Base-by-base conservation (phyloP, 2,113 vertebrate species). In the Grus americana region DNA sequence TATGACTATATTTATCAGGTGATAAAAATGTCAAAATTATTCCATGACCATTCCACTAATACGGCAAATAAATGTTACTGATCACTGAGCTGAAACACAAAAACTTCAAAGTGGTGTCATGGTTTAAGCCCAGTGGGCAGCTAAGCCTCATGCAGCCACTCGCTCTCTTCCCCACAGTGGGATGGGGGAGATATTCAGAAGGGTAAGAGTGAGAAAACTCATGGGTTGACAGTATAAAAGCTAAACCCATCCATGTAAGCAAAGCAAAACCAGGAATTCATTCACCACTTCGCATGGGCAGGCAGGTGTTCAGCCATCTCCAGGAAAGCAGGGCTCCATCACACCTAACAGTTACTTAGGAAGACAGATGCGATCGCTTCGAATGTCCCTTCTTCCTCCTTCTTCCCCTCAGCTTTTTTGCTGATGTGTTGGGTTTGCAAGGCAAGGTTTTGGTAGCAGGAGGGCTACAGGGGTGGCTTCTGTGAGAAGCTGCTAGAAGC, bases 311-410 rank as follows among this genome's bases (percentile, higher is more conserved):
- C 5, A 29, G 36, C 6, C 29, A 34, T 50, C 46, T 24, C 44
- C 46, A 29, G 46, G 29, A n/a, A 40, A 40, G 23, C 55, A 22
- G 36, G 36, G 9, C 19, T 66, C 4, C 59, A 34, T 40, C 59
- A 50, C 3, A 2, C 2, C 4, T n/a, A n/a, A 58, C 1, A 3
- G n/a, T 32, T 12, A 32, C 21, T 50, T 50, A 21, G 15, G 11
- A 62, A 78, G 58, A 62, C 15, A 49, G 46, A 36, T 5, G 2
- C 11, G 5, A 3, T 76, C 6, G 14, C 20, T 50, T 27, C 16
- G 5, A 49, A 52, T 15, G 15, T 62, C 26, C 11, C 32, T 24
- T 12, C 12, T 58, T 46, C 27, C 27, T 38, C 8, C n/a, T 34
- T 50, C 50, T 55, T 42, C 29, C 20, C 18, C 23, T 23, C 32